Base-by-base conservation (phyloP, 2,888 invertebrate species). In the Agriopis leucophaearia region DNA sequence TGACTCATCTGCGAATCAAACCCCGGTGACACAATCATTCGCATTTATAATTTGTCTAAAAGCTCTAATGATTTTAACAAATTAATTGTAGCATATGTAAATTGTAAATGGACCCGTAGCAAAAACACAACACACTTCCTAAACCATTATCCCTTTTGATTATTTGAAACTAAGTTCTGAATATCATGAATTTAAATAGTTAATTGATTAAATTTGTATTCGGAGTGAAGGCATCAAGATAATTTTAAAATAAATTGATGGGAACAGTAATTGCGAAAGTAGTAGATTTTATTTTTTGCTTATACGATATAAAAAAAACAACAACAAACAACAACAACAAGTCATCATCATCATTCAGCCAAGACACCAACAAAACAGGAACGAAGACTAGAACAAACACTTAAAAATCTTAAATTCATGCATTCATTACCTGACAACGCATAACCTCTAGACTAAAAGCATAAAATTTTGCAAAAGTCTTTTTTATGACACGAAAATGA, bases 231-330 rank as follows among this genome's bases (percentile, higher is more conserved):
- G 57, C 44, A 56, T 56, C 27, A 27, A 50, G 56, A 42, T 8
- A 57, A 64, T 57, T 63, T 57, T 48, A 57, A 64, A 64, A 45
- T 57, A 35, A 57, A 64, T 64, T 57, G 57, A 48, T 44, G 50
- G 48, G 13, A 35, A 57, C 27, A 47, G 27, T 47, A 40, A 27
- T 44, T 51, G 57, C 12, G 8, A 45, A 44, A 36, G 35, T 42
- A 10, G 52, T 4, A 6, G 35, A 52, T 45, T 40, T 50, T 48
- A 27, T 27, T 4, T 27, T 5, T 27, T 27, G n/a, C 4, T 27
- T 27, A 27, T 27, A 27, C 18, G 18, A n/a, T n/a, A n/a, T n/a
- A n/a, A n/a, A n/a, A n/a, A n/a, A n/a, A n/a, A n/a, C n/a, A n/a
- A n/a, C n/a, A n/a, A n/a, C n/a, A n/a, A n/a, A n/a, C n/a, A n/a